A percentile compares a stretch with the other conserved stretches of the same genome.
phyloP scores from a whole-genome alignment of 1,140 invertebrate species.

The Orchesella cincta region DNA sequence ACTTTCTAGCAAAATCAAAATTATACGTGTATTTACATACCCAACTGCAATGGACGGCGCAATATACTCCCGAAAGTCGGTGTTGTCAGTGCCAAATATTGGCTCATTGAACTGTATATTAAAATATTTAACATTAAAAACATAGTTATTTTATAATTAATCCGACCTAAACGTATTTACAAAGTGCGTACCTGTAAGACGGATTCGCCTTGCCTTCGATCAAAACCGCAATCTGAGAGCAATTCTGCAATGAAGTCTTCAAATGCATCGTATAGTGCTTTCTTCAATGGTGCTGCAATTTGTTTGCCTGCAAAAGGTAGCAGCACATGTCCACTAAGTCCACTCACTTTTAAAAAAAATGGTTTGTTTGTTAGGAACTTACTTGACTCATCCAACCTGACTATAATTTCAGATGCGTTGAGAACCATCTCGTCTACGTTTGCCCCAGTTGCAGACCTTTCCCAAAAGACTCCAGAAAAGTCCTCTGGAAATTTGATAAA shows the following conservation, averaged over 20 bases:
- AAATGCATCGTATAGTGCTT: conserved; percentile 76
- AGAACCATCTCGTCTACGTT: conserved; percentile 72
- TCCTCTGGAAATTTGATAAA: conserved; percentile 80
- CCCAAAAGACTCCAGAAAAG: conserved; percentile 63
- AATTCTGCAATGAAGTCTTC: conserved; percentile 73
- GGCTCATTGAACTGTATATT: conserved; percentile 61
- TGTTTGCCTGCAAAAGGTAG: conserved; percentile 73
- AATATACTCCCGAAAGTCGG: conserved; percentile 91
- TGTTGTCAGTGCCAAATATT: conserved; percentile 80
- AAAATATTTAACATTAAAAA: too few relatives aligned
- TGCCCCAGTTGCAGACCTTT: conserved; percentile 70
- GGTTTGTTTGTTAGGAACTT: conserved; percentile 34
- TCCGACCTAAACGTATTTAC: too few relatives aligned
- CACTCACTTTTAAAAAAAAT: background rate
- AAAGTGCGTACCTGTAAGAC: background rate
- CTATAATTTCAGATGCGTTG: conserved; percentile 74
- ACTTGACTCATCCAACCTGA: conserved; percentile 91
- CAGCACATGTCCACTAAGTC: too few relatives aligned
- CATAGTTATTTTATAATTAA: too few relatives aligned
- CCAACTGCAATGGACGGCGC: conserved; percentile 90
- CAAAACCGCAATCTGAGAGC: conserved; percentile 63
- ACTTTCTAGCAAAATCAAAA: background rate
- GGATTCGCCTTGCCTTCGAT: background rate
- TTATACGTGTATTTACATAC: conserved; percentile 61
- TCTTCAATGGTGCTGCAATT: conserved; percentile 77